Conservation (phyloP, 92 coral and sea anemone species). For the Umimayanthus kanabou region DNA sequence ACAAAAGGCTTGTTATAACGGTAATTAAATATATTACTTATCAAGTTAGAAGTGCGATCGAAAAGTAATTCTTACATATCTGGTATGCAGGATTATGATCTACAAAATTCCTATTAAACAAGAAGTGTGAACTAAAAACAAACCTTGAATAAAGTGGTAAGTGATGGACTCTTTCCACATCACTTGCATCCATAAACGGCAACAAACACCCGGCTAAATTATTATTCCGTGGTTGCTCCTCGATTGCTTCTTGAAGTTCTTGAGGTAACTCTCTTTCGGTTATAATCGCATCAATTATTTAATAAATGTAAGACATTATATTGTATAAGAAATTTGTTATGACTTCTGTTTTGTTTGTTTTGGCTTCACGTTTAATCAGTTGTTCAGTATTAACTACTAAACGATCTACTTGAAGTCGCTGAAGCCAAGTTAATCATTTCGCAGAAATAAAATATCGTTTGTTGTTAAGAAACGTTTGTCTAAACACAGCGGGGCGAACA, state of each 20-base stretch:
- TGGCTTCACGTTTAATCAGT: too few relatives aligned
- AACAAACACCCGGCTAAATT: neutral
- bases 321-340: neutral
- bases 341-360: neutral
- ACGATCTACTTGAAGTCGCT: too few relatives aligned
- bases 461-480: too few relatives aligned
- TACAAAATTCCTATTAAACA: neutral
- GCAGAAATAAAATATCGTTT: too few relatives aligned
- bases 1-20: too few relatives aligned
- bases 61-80: too few relatives aligned
- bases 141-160: neutral
- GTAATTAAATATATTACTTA: neutral
- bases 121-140: neutral
- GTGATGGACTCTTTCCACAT: neutral
- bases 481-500: too few relatives aligned
- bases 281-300: neutral
- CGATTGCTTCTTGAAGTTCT: neutral
- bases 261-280: neutral
- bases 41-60: neutral
- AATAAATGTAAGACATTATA: too few relatives aligned
- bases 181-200: neutral
- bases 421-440: too few relatives aligned
- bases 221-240: neutral
- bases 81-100: neutral
- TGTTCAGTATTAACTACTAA: too few relatives aligned